Evolutionary conservation across 2,113 vertebrate species (phyloP).

Genomic region (Urocynchramus pylzowi): DNA sequence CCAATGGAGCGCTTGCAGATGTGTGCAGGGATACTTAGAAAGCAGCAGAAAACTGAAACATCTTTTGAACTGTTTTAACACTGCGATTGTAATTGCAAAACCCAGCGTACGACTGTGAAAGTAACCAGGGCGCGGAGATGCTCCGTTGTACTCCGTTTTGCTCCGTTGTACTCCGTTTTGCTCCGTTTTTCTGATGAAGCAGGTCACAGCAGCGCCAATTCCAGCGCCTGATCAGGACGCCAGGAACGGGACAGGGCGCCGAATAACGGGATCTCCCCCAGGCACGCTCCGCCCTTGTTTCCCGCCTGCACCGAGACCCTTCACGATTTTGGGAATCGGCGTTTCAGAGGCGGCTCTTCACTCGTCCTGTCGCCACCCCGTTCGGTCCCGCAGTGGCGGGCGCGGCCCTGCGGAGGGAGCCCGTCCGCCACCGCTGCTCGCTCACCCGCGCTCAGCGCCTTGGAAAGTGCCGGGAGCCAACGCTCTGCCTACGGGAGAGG

Average conservation of each 20-base stretch:
- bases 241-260: background rate
- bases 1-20: accelerated
- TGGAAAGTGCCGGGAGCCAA: accelerated
- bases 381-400: background rate
- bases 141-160: too few species aligned
- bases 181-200: background rate
- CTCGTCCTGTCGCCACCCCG: too few species aligned
- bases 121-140: accelerated
- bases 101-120: background rate
- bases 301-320: background rate
- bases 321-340: background rate
- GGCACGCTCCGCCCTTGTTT: background rate
- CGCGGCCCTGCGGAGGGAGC: conserved; percentile 13
- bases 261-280: background rate
- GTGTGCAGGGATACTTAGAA: background rate
- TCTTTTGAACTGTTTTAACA: background rate
- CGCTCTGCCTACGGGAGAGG: background rate
- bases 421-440: background rate
- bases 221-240: background rate
- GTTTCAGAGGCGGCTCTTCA: background rate
- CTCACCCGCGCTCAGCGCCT: background rate
- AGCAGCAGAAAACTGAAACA: background rate
- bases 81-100: background rate
- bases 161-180: background rate
- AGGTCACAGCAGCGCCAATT: background rate